phyloP scores from a whole-genome alignment of 2,797 vertebrate genomes.

The Eidolon dupreanum region DNA sequence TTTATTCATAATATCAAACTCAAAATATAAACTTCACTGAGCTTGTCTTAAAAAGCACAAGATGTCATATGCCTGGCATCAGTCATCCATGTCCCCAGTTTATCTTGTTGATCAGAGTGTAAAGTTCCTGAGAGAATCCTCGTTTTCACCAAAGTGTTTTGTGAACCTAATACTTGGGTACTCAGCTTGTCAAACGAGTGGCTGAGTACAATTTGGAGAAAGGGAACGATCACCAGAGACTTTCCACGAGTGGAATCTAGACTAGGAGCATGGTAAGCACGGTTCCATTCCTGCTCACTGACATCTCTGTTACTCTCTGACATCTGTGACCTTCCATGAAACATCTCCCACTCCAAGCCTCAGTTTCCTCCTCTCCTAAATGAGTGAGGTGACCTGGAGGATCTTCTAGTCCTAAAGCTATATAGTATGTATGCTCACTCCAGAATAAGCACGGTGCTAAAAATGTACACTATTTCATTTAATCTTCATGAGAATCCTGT shows the following conservation, averaged over 20 bases:
- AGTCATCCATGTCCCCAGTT: not conserved
- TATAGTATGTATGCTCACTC: not conserved
- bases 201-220: not conserved
- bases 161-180: not conserved
- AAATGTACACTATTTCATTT: not conserved
- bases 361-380: not conserved
- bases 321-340: not conserved
- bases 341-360: not conserved
- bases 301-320: not conserved
- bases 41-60: not conserved
- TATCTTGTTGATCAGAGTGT: not conserved
- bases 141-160: not conserved
- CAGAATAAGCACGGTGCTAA: not conserved
- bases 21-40: not conserved
- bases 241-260: not conserved
- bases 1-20: not conserved
- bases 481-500: not conserved
- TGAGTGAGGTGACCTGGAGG: not conserved
- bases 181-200: not conserved
- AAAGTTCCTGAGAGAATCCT: not conserved
- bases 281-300: no score
- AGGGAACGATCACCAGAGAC: not conserved
- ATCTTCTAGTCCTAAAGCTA: not conserved
- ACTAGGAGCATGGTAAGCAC: not conserved
- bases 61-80: not conserved